Evolutionary conservation across 1,140 invertebrate species (phyloP), one percentile per base, ranked within the genome.

Genomic region (Lepidurus arcticus): DNA sequence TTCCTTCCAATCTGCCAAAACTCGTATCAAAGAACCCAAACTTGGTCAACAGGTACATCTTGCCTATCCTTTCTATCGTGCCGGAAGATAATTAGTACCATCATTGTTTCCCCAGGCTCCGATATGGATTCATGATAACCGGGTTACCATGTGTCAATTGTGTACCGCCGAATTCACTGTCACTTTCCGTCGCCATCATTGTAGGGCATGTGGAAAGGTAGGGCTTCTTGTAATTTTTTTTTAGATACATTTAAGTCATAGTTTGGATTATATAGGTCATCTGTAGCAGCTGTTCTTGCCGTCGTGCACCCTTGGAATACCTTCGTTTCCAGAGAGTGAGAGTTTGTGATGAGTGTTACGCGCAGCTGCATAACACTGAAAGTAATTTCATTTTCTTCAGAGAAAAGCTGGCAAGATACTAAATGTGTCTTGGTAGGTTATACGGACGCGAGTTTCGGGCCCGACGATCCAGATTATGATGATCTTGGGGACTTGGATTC

Each of bases 151-250:
- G 86, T 93, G 92, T 82, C 91, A 92, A 87, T 82, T 88, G n/a
- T 93, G 92, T 84, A 89, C 89, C 26, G 84, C 86, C 42, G 89
- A 90, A 80, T 93, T 93, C 83, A 91, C 90, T 4, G 87, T 92
- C 13, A 91, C 90, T 80, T 91, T 90, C 83, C 86, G 92, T 76
- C 87, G 92, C 80, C 91, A 93, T 82, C 91, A 92, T 83, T 93
- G 92, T 82, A 85, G 92, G 81, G 89, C 90, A 24, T 93, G 92
- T 88, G 92, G 92, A 78, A 90, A 90, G 85, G 91, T 91, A 84
- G 85, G 83, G 84, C 26, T 45, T 44, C 10, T 3, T 73, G 24
- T 75, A 21, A 78, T 77, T 76, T 42, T 74, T 42, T 42, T 77
- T 13, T 77, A 10, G 0, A 76, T 34, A 73, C 7, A 76, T 78